Conservation (phyloP, 2,888 invertebrate genomes). For the Patella ulyssiponensis region DNA sequence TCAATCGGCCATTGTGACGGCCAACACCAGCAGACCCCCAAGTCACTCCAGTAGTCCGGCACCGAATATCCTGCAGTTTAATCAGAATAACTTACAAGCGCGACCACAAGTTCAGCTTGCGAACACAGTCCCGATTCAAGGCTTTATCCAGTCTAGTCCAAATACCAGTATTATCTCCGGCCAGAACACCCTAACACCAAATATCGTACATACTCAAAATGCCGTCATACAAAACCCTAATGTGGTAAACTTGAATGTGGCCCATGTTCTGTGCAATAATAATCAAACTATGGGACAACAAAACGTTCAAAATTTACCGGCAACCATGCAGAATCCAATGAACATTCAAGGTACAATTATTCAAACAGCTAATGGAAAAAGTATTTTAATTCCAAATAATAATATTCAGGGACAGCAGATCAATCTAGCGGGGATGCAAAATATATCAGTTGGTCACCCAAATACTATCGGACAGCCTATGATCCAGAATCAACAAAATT, state of each 20-base stretch:
- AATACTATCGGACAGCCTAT: constrained; percentile 14
- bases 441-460: constrained; percentile 36
- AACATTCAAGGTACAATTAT: constrained; percentile 61
- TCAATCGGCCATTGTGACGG: constrained; percentile 24
- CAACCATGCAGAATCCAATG: constrained; percentile 33
- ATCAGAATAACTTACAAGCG: constrained; percentile 28
- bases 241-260: constrained; percentile 61
- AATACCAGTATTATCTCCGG: constrained; percentile 42
- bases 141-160: constrained; percentile 23
- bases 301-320: constrained; percentile 21
- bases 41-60: constrained; percentile 26
- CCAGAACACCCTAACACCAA: constrained; percentile 40
- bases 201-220: constrained; percentile 58
- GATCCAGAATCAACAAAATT: constrained; percentile 5
- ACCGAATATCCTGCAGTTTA: constrained; percentile 35
- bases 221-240: constrained; percentile 62
- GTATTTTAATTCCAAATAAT: constrained; percentile 53
- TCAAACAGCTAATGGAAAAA: constrained; percentile 60
- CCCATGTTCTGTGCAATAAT: constrained; percentile 53
- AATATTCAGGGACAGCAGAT: constrained; percentile 47
- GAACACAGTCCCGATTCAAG: constrained; percentile 31
- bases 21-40: constrained; percentile 25
- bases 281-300: constrained; percentile 42
- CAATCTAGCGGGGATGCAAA: constrained; percentile 49
- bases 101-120: constrained; percentile 39